Base-by-base conservation (phyloP, 2,888 invertebrate species). In the Liopterus haemorrhoidalis region DNA sequence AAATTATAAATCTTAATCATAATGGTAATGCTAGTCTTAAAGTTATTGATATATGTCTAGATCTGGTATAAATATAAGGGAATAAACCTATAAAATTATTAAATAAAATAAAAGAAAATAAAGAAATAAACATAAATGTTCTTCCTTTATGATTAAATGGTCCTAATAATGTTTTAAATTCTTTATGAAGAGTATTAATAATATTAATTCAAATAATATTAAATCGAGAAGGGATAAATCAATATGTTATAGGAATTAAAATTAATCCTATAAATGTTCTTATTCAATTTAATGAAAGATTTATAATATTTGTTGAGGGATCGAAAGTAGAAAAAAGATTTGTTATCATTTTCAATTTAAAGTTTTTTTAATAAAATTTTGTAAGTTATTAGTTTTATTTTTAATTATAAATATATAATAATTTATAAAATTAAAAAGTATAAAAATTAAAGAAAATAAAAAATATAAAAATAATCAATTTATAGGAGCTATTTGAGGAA, bases 81-180 rank as follows among this genome's bases (percentile, higher is more conserved):
- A 82, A 77, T 70, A 84, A 60, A 0, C 81, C 80, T 70, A 81
- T 61, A 57, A 82, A 76, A 71, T 82, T 83, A 72, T 78, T 80
- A 64, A 78, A 70, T 66, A 81, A 55, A 66, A 82, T 70, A 61
- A 78, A 68, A 28, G 67, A 60, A 64, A 81, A 79, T 63, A 79
- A 58, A 1, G 72, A 68, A 56, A 75, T 70, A 66, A 79, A 76
- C 59, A 76, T 71, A 56, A 75, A 68, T 18, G 73, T 70, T 56
- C 68, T 70, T 55, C 76, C 73, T 60, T 69, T 67, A 59, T 64
- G 65, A 15, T 64, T 64, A 49, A 65, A 65, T 44, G 59, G 66
- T 19, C 66, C 67, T 64, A 77, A 53, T 58, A 78, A 55, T n/a
- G 64, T 70, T 70, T 75, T 76, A 66, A 78, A 75, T 73, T 78